Base-by-base conservation (phyloP, 2,888 invertebrate genomes). In the Lutraria lutraria region DNA sequence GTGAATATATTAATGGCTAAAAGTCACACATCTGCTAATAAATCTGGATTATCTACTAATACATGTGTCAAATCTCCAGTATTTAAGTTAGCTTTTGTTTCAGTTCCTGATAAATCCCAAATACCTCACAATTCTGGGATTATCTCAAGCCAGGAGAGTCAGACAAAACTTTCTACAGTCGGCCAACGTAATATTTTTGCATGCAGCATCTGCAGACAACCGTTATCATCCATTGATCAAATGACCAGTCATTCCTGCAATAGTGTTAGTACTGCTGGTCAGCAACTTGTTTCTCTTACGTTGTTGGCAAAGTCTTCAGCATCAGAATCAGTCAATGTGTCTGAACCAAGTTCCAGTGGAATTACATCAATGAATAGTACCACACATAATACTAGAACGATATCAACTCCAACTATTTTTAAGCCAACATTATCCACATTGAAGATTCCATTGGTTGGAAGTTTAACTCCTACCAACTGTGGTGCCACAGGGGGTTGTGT, bases 191-290 rank as follows among this genome's bases (percentile, higher is more conserved):
- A 68, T 25, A 13, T 79, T 13, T 80, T 89, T 8, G 29, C 81
- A 10, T 89, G 87, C 52, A 81, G 68, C 29, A 34, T 34, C 21
- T 89, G 89, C 34, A 89, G 84, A 29, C 81, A 84, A 60, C n/a
- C 79, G 16, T 82, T 89, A 16, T 52, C 34, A 13, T 81, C 87
- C 3, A 54, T 89, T n/a, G 87, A 87, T 31, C 43, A 83, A 43
- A 81, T 89, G 84, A 34, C 53, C 15, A 84, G 34, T n/a, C 87
- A 89, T 68, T 54, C 81, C 0, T 89, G 89, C 54, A 53, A 56
- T 19, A 31, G 34, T 10, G 13, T 81, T 13, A 8, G 68, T 25
- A 63, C 72, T 10, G 16, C 79, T 13, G 68, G 80, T 21, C n/a
- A 83, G 31, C 76, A 76, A 76, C 10, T 53, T 10, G 81, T 81